Conservation (phyloP, 2,113 vertebrate genomes). For the Albula goreensis region DNA sequence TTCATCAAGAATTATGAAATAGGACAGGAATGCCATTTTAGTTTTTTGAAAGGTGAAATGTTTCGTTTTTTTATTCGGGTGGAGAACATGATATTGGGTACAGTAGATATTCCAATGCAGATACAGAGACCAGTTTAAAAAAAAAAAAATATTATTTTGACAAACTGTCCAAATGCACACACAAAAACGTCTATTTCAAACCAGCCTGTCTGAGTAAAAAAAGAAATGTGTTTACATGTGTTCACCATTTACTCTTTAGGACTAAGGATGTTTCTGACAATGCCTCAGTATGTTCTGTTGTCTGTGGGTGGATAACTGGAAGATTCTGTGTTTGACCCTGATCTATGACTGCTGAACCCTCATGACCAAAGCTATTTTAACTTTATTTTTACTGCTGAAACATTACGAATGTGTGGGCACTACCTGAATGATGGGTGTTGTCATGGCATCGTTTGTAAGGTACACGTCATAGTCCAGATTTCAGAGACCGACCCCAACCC, state of each 20-base stretch:
- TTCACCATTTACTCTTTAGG: not conserved
- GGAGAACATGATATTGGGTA: not conserved
- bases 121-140: too few species aligned
- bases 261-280: not conserved
- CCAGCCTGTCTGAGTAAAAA: not conserved
- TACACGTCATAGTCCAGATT: not conserved
- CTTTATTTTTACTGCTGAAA: not conserved
- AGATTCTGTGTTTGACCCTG: not conserved
- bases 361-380: not conserved
- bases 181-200: not conserved
- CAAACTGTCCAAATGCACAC: not conserved
- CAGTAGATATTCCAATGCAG: not conserved
- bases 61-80: not conserved
- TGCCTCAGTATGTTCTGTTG: not conserved
- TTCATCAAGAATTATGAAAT: not conserved
- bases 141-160: not conserved
- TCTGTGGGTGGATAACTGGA: not conserved
- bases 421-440: not conserved
- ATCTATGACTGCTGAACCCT: not conserved
- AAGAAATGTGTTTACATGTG: not conserved
- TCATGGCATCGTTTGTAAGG: not conserved
- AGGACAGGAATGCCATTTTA: not conserved
- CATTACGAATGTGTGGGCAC: not conserved
- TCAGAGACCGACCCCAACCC: not conserved
- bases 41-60: not conserved